Conservation (phyloP, 2,888 invertebrate genomes). For the Anaspis maculata region DNA sequence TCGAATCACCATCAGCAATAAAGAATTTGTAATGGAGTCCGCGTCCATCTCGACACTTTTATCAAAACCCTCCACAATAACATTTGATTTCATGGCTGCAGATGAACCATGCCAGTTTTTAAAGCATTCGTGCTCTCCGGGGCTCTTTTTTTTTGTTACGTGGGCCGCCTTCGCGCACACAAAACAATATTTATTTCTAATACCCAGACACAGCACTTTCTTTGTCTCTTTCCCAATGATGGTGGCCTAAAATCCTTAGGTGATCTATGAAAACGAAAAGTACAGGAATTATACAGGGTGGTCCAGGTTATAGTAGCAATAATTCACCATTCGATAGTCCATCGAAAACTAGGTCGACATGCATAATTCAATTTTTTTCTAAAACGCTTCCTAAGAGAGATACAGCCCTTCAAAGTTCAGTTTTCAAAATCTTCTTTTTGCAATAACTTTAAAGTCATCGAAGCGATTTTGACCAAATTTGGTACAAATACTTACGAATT, state of each 20-base stretch:
- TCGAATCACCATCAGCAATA: conserved; percentile 15
- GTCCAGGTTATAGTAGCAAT: too few relatives aligned
- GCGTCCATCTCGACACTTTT: conserved; percentile 11
- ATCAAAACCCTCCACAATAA: conserved; percentile 14
- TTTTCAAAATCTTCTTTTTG: too few relatives aligned
- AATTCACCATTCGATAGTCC: too few relatives aligned
- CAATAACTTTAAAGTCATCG: too few relatives aligned
- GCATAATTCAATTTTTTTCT: too few relatives aligned
- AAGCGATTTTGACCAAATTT: too few relatives aligned
- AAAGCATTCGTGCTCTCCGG: conserved; percentile 7
- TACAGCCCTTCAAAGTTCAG: too few relatives aligned
- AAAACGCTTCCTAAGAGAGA: too few relatives aligned
- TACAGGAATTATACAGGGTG: too few relatives aligned
- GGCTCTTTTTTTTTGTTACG: neutral
- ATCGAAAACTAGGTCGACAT: too few relatives aligned
- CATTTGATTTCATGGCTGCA: conserved; percentile 13
- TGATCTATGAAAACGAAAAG: too few relatives aligned
- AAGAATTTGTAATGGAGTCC: conserved; percentile 11
- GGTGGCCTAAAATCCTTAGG: conserved; percentile 2
- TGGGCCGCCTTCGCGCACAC: conserved; percentile 6
- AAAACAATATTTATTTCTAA: conserved; percentile 13
- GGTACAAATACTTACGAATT: too few relatives aligned
- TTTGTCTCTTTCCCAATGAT: conserved; percentile 4
- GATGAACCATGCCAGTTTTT: conserved; percentile 11
- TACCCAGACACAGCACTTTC: conserved; percentile 10